Conservation (phyloP, 2,113 vertebrate species). For the Platysternon megacephalum region DNA sequence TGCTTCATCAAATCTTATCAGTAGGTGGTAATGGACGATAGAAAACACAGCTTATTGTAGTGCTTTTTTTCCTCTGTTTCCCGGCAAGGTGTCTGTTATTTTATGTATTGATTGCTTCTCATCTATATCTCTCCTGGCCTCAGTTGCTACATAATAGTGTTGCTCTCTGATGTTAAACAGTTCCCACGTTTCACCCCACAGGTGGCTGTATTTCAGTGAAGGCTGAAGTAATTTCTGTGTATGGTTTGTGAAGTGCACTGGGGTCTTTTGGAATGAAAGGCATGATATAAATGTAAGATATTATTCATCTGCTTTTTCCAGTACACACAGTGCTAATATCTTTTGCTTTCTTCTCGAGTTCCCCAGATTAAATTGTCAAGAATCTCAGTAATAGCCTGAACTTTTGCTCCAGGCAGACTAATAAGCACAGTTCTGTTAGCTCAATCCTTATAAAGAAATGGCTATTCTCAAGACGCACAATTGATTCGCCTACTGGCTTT, state of each 20-base stretch:
- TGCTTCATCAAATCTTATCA: not conserved
- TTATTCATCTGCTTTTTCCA: constrained; percentile 17
- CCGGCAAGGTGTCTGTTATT: not conserved
- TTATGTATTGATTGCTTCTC: constrained; percentile 6
- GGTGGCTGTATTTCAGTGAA: not conserved
- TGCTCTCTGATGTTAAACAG: not conserved
- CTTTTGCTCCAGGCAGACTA: constrained; percentile 11
- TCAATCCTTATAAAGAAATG: constrained; percentile 30
- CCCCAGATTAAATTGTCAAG: constrained; percentile 55
- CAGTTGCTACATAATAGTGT: not conserved
- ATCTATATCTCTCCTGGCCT: not conserved
- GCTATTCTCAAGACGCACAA: constrained; percentile 31
- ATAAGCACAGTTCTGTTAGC: constrained; percentile 36
- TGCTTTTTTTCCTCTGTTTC: not conserved
- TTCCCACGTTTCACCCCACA: not conserved
- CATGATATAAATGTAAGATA: constrained; percentile 43
- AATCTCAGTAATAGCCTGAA: constrained; percentile 26
- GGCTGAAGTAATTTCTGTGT: constrained; percentile 10
- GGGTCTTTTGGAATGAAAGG: constrained; percentile 44
- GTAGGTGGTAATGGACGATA: not conserved
- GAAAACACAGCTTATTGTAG: not conserved
- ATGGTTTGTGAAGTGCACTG: not conserved
- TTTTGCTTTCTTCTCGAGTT: constrained; percentile 54
- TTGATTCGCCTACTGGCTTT: constrained; percentile 2
- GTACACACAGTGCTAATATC: constrained; percentile 11